Conservation (phyloP, 2,797 vertebrate genomes). For the Ateles fusciceps region DNA sequence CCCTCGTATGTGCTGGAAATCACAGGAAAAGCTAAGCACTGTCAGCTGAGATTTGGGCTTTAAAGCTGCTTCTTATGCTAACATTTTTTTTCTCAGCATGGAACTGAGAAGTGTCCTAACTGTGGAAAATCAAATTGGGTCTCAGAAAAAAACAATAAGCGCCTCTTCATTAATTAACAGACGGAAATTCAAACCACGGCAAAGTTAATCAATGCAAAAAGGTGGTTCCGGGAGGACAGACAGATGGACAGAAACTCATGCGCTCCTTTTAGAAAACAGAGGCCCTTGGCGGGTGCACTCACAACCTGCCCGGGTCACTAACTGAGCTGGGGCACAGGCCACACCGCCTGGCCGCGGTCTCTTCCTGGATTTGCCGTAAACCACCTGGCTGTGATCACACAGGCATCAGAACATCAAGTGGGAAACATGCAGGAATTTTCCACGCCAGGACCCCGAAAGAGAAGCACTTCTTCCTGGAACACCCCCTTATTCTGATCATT, state of each 20-base stretch:
- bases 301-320: no score
- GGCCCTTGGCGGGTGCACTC: not conserved
- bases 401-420: not conserved
- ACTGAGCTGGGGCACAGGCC: not conserved
- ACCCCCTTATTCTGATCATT: not conserved
- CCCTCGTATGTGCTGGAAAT: not conserved
- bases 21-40: not conserved
- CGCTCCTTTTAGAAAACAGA: no score
- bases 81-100: not conserved
- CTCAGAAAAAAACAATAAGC: not conserved
- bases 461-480: no score
- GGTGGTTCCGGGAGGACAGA: no score
- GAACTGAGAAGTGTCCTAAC: not conserved
- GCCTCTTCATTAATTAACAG: not conserved
- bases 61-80: no score
- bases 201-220: not conserved
- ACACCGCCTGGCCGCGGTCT: accelerated
- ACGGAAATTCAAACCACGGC: not conserved
- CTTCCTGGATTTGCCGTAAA: not conserved
- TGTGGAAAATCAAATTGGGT: not conserved
- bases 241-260: no score
- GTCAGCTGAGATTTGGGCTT: not conserved
- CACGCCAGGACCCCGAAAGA: not conserved
- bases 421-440: no score
- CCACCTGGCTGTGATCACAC: accelerated